Conservation (phyloP, 2,113 vertebrate species). For the Hippoglossus stenolepis region DNA sequence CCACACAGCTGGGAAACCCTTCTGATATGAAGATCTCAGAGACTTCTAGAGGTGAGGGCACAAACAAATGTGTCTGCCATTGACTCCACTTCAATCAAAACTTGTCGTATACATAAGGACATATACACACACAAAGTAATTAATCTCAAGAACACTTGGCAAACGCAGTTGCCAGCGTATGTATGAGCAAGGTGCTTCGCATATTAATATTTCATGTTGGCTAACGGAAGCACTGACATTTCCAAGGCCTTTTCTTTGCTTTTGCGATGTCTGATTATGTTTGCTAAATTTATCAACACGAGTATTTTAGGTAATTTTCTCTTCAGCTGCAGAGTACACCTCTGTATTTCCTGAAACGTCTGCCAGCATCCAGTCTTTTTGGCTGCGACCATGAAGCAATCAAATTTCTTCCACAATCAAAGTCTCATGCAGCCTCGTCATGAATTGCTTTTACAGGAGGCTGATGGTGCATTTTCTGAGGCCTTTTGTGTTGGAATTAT, state of each 20-base stretch:
- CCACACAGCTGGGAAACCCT: constrained; percentile 51
- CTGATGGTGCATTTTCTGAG: constrained; percentile 60
- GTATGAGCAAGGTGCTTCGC: constrained; percentile 32
- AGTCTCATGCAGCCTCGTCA: constrained; percentile 40
- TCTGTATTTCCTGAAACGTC: neutral
- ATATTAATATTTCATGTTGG: constrained; percentile 47
- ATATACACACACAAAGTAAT: constrained; percentile 31
- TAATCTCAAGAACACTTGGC: constrained; percentile 48
- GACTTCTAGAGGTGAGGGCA: constrained; percentile 31
- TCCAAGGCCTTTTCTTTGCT: constrained; percentile 25
- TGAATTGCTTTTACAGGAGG: constrained; percentile 64
- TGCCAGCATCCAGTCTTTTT: constrained; percentile 27
- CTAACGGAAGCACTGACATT: constrained; percentile 5
- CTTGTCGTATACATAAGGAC: constrained; percentile 10
- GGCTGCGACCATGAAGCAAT: constrained; percentile 40
- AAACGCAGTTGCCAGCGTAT: constrained; percentile 28
- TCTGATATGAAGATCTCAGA: constrained; percentile 61
- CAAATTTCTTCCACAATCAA: constrained; percentile 53
- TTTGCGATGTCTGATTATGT: constrained; percentile 11
- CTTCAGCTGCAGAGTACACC: constrained; percentile 9
- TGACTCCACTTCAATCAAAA: constrained; percentile 43
- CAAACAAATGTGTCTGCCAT: constrained; percentile 44
- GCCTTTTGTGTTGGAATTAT: constrained; percentile 69
- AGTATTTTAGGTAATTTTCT: constrained; percentile 11
- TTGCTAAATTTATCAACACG: constrained; percentile 11